phyloP scores from a whole-genome alignment of 2,797 vertebrate species.

The Melopsittacus undulatus region DNA sequence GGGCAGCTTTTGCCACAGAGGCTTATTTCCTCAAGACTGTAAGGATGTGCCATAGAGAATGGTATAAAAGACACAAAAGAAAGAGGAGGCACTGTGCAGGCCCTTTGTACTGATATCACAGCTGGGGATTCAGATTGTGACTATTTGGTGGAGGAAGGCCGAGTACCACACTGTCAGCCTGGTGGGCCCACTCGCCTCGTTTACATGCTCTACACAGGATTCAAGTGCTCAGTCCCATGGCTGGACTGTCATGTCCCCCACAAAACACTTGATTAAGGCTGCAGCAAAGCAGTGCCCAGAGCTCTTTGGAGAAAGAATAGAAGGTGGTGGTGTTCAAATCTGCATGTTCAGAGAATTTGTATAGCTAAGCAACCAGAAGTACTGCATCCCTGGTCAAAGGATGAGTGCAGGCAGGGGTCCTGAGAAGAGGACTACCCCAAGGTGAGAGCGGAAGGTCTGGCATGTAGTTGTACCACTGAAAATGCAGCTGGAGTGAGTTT shows the following conservation, averaged over 20 bases:
- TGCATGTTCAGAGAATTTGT: not conserved
- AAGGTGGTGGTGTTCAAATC: not conserved
- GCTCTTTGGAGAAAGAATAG: not conserved
- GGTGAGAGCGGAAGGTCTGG: not conserved
- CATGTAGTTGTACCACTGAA: accelerated
- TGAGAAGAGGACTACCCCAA: not conserved
- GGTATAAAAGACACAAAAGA: not conserved
- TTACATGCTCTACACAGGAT: not conserved
- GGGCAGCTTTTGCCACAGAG: accelerated
- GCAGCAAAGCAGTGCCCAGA: not conserved
- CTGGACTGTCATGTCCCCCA: not conserved
- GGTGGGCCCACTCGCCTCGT: not conserved
- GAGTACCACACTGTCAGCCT: not conserved
- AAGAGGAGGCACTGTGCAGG: not conserved
- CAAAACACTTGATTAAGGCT: not conserved
- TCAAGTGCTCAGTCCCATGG: not conserved
- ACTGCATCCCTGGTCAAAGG: not conserved
- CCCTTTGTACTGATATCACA: not conserved
- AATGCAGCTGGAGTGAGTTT: accelerated
- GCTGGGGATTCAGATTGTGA: not conserved
- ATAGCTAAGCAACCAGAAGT: not conserved
- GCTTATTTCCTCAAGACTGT: not conserved
- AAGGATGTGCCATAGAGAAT: not conserved
- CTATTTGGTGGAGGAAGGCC: not conserved
- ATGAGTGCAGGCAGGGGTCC: not conserved